These are phyloP conservation scores for Pangasius djambal DNA, from an alignment of 2,797 vertebrate genomes.

Conservation along the genomic window DNA sequence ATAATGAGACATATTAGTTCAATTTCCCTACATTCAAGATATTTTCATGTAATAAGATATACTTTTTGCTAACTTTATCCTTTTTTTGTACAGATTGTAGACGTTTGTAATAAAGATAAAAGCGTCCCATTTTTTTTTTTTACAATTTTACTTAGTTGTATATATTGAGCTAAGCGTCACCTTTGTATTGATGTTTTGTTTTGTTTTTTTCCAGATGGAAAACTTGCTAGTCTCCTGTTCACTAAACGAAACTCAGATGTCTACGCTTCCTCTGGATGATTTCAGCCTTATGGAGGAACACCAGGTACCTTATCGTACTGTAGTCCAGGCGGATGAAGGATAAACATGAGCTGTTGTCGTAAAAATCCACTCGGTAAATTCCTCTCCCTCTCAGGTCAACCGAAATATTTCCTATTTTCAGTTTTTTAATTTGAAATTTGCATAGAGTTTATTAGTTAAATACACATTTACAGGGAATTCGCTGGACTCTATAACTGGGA, in stretches of 20 bases:
- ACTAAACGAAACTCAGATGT: slow-evolving; percentile 80
- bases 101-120: too few species aligned
- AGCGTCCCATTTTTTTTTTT: not conserved
- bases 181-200: not conserved
- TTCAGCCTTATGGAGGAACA: slow-evolving; percentile 76
- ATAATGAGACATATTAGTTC: not conserved
- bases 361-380: slow-evolving; percentile 68
- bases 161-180: not conserved
- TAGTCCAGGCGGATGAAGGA: slow-evolving; percentile 75
- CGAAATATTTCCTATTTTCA: slow-evolving; percentile 67
- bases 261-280: slow-evolving; percentile 82
- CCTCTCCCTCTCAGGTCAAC: slow-evolving; percentile 91
- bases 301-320: slow-evolving; percentile 67
- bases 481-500: slow-evolving; percentile 60
- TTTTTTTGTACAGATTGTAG: too few species aligned
- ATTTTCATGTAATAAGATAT: too few species aligned
- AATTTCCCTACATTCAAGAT: not conserved
- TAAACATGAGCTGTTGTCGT: slow-evolving; percentile 57
- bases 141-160: not conserved
- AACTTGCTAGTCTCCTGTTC: slow-evolving; percentile 55
- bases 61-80: not conserved
- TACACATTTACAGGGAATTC: slow-evolving; percentile 51
- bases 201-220: slow-evolving; percentile 68
- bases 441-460: slow-evolving; percentile 69
- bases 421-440: slow-evolving; percentile 64